Base-by-base conservation (phyloP, 2,888 invertebrate species). In the Xylocampa areola region DNA sequence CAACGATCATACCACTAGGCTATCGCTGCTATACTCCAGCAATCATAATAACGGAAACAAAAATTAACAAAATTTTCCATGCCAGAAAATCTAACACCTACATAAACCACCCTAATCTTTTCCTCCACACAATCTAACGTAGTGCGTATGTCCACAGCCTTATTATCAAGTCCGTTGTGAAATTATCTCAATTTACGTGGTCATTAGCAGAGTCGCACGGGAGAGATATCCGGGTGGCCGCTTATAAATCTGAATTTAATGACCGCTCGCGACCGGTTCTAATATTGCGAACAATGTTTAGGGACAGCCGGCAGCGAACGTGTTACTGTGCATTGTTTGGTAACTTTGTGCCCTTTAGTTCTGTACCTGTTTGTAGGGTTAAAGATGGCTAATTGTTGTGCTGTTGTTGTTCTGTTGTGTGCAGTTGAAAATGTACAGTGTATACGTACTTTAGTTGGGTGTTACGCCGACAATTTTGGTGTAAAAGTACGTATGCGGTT, bases 131-230 rank as follows among this genome's bases (percentile, higher is more conserved):
- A 25, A 23, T 16, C 6, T 23, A 16, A 53, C 17, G 32, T 39
- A 32, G 55, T 68, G 67, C 67, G 74, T 69, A 58, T 75, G 65
- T 70, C 59, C 41, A 54, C 70, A 72, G 78, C 82, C 83, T 85
- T 88, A 88, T 86, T 86, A 87, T 85, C 86, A 84, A 86, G 82
- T 89, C 82, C 85, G 80, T 77, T 86, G 86, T 85, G 88, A 90
- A 94, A 94, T 94, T 94, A 94, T 94, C 93, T 94, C 94, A 93
- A 93, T 94, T 94, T 93, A 92, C 91, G 78, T 90, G 93, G 94
- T 94, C 94, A 94, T 94, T 94, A 94, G 92, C 82, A 86, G 84
- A 89, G 90, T 91, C 92, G 92, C 91, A 79, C 88, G 88, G 91
- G 93, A 87, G 92, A 94, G 94, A 94, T 94, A 94, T 89, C 91